Conservation (phyloP, 2,113 vertebrate species). For the Neomonachus schauinslandi region DNA sequence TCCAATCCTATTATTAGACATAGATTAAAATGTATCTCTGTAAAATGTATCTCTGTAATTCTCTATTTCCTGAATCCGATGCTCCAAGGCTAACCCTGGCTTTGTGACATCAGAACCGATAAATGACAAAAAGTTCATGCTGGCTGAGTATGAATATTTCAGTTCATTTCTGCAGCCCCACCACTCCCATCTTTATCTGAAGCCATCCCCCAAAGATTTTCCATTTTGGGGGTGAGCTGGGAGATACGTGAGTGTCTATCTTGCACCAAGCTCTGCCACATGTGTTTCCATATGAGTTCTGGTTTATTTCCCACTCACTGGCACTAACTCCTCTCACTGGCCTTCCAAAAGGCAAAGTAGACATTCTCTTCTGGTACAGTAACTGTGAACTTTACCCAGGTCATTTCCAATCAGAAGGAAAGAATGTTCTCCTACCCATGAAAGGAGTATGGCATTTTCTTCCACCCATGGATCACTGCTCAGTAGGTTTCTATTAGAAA, state of each 20-base stretch:
- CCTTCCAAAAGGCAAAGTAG: neutral
- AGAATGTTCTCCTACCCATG: neutral
- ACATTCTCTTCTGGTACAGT: neutral
- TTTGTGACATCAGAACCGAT: neutral
- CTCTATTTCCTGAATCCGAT: neutral
- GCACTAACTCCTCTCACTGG: neutral
- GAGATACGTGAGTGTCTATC: fast-evolving
- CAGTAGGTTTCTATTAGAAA: neutral
- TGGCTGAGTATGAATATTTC: neutral
- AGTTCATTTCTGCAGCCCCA: neutral
- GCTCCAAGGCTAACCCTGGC: neutral
- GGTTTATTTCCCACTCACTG: no score
- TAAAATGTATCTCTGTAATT: neutral
- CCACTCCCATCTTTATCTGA: neutral
- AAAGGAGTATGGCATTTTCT: neutral
- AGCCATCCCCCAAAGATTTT: fast-evolving
- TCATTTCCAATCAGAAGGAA: neutral
- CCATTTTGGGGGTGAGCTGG: no score
- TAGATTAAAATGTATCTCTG: neutral
- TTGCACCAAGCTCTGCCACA: fast-evolving
- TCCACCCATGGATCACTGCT: neutral
- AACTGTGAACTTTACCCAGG: neutral
- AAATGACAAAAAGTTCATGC: neutral
- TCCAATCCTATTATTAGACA: neutral
- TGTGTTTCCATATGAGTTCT: fast-evolving